Evolutionary conservation across 1,140 invertebrate species (phyloP), one percentile per base, ranked within the genome.

Genomic region (Pseudomyrmex flavicornis): DNA sequence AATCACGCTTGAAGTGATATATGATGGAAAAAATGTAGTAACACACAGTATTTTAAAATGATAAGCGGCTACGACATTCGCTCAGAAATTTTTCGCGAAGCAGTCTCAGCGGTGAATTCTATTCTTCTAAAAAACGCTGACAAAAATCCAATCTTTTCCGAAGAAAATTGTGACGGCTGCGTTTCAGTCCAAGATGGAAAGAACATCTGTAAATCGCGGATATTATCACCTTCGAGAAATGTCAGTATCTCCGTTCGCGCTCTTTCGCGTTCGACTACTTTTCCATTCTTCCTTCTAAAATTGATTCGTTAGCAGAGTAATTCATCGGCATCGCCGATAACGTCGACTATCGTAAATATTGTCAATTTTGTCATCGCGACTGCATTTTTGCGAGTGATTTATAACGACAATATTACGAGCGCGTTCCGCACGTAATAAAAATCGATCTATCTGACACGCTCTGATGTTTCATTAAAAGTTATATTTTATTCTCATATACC

Each of bases 381-480:
- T 80, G 66, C 54, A 80, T 72, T 61, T 80, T 59, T 72, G 15
- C 4, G 5, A 12, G 15, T 48, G 66, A 80, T 80, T 80, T 80
- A 80, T 68, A 17, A 56, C 54, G 59, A 70, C 66, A 48, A 80
- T 80, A 80, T 80, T 80, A 80, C 52, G 17, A 20, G n/a, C 44
- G 50, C 44, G 50, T 59, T 12, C 12, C 20, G 50, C 66, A n/a
- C 52, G 54, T 48, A 80, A 80, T 69, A 68, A 50, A 80, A 80
- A 50, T 80, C 66, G 44, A 59, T 59, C 20, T 59, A 44, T 17
- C 76, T 48, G 66, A 80, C 54, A 46, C 35, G 35, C 35, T 35
- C 15, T 80, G 76, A 80, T 72, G 76, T 80, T 80, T 80, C 76
- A 80, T 80, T 80, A 80, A 72, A 72, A 80, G 76, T 80, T 80